Conservation (phyloP, 2,888 invertebrate species). For the Nezara viridula region DNA sequence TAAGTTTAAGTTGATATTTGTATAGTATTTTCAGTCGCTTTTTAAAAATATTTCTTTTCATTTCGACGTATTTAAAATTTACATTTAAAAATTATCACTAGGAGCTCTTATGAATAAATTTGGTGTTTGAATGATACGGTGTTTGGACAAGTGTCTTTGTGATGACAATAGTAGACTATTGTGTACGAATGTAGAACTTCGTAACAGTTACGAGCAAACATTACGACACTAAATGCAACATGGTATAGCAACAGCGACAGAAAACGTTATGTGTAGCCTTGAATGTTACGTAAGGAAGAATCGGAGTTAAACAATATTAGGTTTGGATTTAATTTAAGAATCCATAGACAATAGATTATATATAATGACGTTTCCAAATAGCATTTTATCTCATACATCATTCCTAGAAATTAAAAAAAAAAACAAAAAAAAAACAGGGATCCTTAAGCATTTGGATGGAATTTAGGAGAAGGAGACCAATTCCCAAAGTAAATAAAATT, state of each 20-base stretch:
- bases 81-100: no score
- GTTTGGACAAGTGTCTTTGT: neutral
- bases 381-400: neutral
- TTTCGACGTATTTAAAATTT: no score
- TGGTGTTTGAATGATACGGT: neutral
- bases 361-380: neutral
- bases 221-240: neutral
- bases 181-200: no score
- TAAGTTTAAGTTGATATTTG: no score
- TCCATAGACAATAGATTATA: neutral
- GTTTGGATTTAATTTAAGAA: neutral
- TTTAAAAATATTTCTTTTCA: no score
- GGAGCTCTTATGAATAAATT: no score
- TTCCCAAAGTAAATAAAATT: no score
- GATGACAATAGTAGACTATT: neutral
- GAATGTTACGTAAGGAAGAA: neutral
- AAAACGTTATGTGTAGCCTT: neutral
- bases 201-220: neutral
- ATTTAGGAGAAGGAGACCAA: no score
- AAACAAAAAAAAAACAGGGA: neutral
- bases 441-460: no score
- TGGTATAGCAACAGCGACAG: slow-evolving; percentile 1
- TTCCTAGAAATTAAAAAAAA: neutral
- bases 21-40: no score
- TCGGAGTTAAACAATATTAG: neutral